Conservation (phyloP, 2,797 vertebrate species). For the Otolemur crassicaudatus region DNA sequence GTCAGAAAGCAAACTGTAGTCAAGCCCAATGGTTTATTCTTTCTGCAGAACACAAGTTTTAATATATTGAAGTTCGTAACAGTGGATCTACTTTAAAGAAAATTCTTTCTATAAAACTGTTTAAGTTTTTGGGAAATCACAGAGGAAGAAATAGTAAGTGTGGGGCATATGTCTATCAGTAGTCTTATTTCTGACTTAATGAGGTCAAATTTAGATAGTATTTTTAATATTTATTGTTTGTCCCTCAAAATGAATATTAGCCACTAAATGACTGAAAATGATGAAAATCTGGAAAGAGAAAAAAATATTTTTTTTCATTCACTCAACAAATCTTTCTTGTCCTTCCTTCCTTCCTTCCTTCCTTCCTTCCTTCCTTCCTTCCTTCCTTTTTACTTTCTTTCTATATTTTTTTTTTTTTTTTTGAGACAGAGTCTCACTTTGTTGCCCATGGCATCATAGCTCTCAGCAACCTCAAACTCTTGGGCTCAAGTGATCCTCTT, state of each 20-base stretch:
- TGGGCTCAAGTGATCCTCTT: too few relatives aligned
- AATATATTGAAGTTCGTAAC: slow-evolving; percentile 70
- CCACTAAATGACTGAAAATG: not conserved
- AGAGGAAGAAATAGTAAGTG: slow-evolving; percentile 26
- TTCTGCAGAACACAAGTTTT: slow-evolving; percentile 51
- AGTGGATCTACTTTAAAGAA: slow-evolving; percentile 60
- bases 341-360: too few relatives aligned
- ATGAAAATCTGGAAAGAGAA: not conserved
- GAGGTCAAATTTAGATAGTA: not conserved
- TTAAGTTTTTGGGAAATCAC: not conserved
- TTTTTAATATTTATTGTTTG: not conserved
- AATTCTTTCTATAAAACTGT: slow-evolving; percentile 37
- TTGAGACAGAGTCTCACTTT: too few relatives aligned
- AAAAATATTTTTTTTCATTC: not conserved
- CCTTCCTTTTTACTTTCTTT: too few relatives aligned
- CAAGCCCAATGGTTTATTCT: slow-evolving; percentile 66
- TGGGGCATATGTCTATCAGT: not conserved
- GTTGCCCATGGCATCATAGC: too few relatives aligned
- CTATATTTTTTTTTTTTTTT: too few relatives aligned
- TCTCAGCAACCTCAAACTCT: too few relatives aligned
- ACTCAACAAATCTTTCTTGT: not conserved
- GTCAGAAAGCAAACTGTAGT: slow-evolving; percentile 73
- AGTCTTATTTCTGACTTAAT: not conserved
- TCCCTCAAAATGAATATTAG: not conserved
- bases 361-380: too few relatives aligned